Evolutionary conservation across 1,140 invertebrate species (phyloP), one percentile per base, ranked within the genome.

Genomic region (Calliopsis andreniformis): DNA sequence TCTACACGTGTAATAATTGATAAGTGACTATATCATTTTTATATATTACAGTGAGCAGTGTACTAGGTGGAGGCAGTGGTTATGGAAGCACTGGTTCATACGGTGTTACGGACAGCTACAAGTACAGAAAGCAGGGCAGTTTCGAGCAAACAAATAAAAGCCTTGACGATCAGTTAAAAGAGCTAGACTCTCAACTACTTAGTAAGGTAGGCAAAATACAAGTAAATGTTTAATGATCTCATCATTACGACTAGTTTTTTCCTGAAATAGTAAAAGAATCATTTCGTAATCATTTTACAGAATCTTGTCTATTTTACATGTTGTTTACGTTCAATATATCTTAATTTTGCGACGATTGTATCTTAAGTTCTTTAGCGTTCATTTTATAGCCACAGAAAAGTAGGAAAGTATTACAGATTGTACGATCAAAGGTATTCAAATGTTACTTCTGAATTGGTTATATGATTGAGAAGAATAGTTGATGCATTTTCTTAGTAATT

Each of bases 81-180:
- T 94, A 94, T 82, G 93, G 94, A 55, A 94, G 93, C 62, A 93
- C 92, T 61, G 93, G 92, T 86, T 94, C 94, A 0, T 94, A 94
- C 73, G 91, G 93, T 16, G 93, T 94, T 43, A 91, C 93, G 30
- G 93, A 94, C 79, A 92, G 91, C 61, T 94, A 93, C 77, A 93
- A 94, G 79, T 94, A 93, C 84, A 91, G 93, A 77, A 92, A 93
- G 63, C 94, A 93, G 80, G 93, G 94, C 76, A 95, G 94, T 83
- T 96, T 95, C 88, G 95, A 96, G 88, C 94, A 94, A 88, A 95
- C 95, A 16, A 95, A 95, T 84, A 95, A 96, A 86, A 96, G 95
- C 58, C 93, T 97, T 70, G 96, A 96, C 87, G 95, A 96, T 91
- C 95, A 97, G 90, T 91, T 97, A 68, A 96, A 96, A 91, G 95